Evolutionary conservation across 2,113 vertebrate species (phyloP).

Genomic region (Saccopteryx bilineata): DNA sequence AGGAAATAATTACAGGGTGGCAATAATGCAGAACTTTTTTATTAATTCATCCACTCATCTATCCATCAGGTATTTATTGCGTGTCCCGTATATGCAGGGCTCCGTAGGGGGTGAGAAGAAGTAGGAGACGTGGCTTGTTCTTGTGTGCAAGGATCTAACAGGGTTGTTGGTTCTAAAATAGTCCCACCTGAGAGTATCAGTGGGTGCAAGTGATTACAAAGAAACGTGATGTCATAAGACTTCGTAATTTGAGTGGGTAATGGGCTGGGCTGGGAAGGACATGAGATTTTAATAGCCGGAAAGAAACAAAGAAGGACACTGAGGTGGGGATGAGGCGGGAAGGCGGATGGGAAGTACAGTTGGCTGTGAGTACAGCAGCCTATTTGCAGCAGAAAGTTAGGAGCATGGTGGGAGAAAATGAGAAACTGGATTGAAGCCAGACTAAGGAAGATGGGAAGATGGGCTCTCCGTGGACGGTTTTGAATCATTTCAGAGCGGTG

Average conservation of each 20-base stretch:
- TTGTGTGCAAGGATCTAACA: background rate
- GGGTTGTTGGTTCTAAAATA: background rate
- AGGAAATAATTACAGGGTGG: background rate
- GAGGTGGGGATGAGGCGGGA: background rate
- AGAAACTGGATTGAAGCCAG: background rate
- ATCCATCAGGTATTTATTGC: background rate
- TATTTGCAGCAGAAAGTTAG: background rate
- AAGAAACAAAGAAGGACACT: background rate
- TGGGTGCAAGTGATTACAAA: background rate
- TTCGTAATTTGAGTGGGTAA: background rate
- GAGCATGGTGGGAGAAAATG: background rate
- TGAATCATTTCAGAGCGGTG: slow-evolving; percentile 17
- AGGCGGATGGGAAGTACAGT: background rate
- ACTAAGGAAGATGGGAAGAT: background rate
- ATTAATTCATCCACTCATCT: background rate
- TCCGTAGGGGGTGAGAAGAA: background rate
- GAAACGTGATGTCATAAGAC: background rate
- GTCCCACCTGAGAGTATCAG: background rate
- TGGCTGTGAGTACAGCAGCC: background rate
- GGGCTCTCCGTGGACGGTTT: background rate
- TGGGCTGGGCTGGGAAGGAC: background rate
- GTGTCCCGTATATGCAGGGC: background rate
- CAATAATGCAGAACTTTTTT: background rate
- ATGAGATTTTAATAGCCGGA: background rate
- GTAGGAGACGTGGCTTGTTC: background rate